A percentile compares a stretch with the other conserved stretches of the same genome.
Evolutionary conservation across 2,797 vertebrate species (phyloP).

Genomic region (Tenualosa thibaudeaui): DNA sequence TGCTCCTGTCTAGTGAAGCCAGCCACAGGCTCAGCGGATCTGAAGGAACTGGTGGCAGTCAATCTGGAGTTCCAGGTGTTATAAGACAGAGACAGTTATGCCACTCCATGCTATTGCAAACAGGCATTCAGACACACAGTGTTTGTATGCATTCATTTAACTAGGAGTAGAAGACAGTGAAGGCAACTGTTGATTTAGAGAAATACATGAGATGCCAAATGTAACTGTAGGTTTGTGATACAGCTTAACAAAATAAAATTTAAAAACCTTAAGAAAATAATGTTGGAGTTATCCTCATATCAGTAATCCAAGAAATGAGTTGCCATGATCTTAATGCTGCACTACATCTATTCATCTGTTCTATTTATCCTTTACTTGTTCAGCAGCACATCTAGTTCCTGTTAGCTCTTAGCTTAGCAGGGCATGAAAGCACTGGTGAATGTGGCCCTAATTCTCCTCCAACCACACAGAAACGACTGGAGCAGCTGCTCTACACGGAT

Average conservation of each 20-base stretch:
- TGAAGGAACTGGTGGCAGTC: constrained; percentile 71
- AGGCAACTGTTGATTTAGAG: not conserved
- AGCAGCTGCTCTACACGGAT: constrained; percentile 68
- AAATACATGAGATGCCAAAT: not conserved
- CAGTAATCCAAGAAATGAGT: not conserved
- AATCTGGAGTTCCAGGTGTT: constrained; percentile 78
- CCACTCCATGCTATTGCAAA: not conserved
- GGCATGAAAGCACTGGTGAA: not conserved
- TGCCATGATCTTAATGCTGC: not conserved
- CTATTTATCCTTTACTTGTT: not conserved
- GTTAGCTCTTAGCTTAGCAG: not conserved
- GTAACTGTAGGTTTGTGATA: not conserved
- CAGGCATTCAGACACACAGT: not conserved
- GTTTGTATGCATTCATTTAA: not conserved
- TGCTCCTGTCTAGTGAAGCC: constrained; percentile 77
- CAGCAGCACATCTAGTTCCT: not conserved
- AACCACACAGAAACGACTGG: constrained; percentile 67
- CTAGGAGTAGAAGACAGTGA: not conserved
- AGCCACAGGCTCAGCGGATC: constrained; percentile 63
- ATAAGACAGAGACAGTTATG: not conserved
- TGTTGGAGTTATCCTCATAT: not conserved
- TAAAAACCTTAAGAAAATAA: not conserved
- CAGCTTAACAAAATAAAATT: not conserved
- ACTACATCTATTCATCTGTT: too few relatives aligned
- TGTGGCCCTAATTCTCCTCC: not conserved